A percentile compares a stretch with the other conserved stretches of the same genome.
phyloP scores from a whole-genome alignment of 2,888 invertebrate genomes.

The Periphyllus acericola region DNA sequence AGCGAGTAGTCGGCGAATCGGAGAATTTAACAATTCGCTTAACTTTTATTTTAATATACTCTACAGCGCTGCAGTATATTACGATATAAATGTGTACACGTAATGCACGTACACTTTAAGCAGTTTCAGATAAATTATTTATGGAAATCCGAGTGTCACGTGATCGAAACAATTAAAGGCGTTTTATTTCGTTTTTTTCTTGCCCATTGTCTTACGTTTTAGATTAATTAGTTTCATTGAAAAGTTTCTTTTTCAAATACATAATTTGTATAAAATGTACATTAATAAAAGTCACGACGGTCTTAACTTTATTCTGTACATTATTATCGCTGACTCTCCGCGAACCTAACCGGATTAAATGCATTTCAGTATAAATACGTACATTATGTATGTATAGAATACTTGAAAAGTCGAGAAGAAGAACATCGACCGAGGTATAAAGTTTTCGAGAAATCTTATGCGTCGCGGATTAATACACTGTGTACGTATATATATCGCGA shows the following conservation, averaged over 20 bases:
- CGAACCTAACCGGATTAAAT: too few relatives aligned
- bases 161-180: background rate
- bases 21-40: too few relatives aligned
- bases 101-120: background rate
- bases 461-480: too few relatives aligned
- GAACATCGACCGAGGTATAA: too few relatives aligned
- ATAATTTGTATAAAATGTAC: background rate
- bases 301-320: background rate
- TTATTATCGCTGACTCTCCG: background rate
- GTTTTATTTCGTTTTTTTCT: background rate
- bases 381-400: too few relatives aligned
- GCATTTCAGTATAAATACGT: too few relatives aligned
- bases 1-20: too few relatives aligned
- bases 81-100: background rate
- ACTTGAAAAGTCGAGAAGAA: too few relatives aligned
- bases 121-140: background rate
- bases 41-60: too few relatives aligned
- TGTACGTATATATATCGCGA: too few relatives aligned
- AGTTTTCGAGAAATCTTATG: too few relatives aligned
- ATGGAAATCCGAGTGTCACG: conserved; percentile 7
- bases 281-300: background rate
- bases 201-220: background rate
- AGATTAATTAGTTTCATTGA: background rate
- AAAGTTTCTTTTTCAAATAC: background rate
- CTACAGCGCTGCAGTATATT: too few relatives aligned